Conservation (phyloP, 2,888 invertebrate species). For the Calliopum simillimum region DNA sequence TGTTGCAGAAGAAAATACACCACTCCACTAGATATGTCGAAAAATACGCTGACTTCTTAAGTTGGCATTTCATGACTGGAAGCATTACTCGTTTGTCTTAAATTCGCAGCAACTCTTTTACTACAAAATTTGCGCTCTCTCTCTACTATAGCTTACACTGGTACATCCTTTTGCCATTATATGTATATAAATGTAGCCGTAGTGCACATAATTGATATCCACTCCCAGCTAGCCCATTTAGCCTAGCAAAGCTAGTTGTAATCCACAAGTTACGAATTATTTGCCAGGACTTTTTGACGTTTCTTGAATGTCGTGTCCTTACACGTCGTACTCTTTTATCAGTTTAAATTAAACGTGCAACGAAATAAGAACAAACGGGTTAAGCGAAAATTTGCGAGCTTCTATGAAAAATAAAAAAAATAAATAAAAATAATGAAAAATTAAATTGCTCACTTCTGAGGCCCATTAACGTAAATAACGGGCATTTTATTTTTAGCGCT, state of each 20-base stretch:
- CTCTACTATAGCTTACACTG: not conserved
- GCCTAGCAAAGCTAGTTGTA: too few species aligned
- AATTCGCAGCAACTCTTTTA: slow-evolving; percentile 5
- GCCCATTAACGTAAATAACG: not conserved
- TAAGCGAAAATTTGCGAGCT: not conserved
- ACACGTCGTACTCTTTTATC: slow-evolving; percentile 12
- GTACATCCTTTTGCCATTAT: not conserved
- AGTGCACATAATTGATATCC: not conserved
- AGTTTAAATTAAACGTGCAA: slow-evolving; percentile 42
- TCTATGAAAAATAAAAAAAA: too few species aligned
- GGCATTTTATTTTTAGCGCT: slow-evolving; percentile 2
- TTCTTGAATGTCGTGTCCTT: not conserved
- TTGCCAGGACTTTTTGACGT: not conserved
- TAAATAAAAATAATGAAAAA: not conserved
- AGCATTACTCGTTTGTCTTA: slow-evolving; percentile 9
- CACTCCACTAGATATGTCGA: not conserved
- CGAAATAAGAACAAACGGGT: slow-evolving; percentile 29
- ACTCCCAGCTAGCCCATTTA: not conserved
- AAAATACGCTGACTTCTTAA: slow-evolving; percentile 4
- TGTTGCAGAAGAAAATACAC: slow-evolving; percentile 3
- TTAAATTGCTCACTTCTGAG: too few species aligned
- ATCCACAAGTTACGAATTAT: too few species aligned
- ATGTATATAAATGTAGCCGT: not conserved
- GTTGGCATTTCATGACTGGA: slow-evolving; percentile 23
- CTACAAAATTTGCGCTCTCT: not conserved